Base-by-base conservation (phyloP, 2,797 vertebrate genomes). In the Halcyon leucocephala region DNA sequence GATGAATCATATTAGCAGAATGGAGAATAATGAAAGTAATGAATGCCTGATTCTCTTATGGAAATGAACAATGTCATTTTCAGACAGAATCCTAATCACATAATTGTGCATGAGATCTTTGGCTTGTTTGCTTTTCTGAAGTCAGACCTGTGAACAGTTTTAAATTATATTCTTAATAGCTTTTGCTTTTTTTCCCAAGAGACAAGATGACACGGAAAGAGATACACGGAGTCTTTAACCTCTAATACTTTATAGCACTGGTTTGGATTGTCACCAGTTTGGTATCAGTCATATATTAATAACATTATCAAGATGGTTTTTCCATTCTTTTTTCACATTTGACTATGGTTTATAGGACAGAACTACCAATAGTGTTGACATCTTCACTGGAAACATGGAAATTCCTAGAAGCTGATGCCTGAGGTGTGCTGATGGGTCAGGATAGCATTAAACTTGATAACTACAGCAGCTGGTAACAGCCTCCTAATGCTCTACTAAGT, bases 1-100 rank as follows among this genome's bases (percentile, higher is more conserved):
- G 82, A 88, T 86, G 89, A 94, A 90, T 86, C 89, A 91, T 76
- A 86, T 90, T 60, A 90, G 14, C 51, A 87, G 46, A 94, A 92
- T 93, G 39, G 39, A 86, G 25, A 14, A 4, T 90, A 91, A 94
- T 89, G 79, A 62, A 87, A 86, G 54, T 55, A 93, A 95, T 84
- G 78, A 84, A 92, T 82, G 76, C 24, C 35, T 88, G 78, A 90
- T 81, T 90, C 60, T 89, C 69, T 81, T 79, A 83, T 62, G 55
- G 91, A 92, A 91, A 86, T 88, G 29, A 42, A 86, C 66, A 90
- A 83, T 72, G 33, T 12, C 42, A 58, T 22, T 82, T 89, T 81
- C 76, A 83, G 62, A 81, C 31, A 91, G 79, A 76, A 90, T 76
- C 39, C 33, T 86, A 93, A 94, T 79, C 58, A 82, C 22, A 76